A percentile compares a stretch with the other conserved stretches of the same genome.
Evolutionary conservation across 2,888 invertebrate species (phyloP).

Genomic region (Piscicola geometra): DNA sequence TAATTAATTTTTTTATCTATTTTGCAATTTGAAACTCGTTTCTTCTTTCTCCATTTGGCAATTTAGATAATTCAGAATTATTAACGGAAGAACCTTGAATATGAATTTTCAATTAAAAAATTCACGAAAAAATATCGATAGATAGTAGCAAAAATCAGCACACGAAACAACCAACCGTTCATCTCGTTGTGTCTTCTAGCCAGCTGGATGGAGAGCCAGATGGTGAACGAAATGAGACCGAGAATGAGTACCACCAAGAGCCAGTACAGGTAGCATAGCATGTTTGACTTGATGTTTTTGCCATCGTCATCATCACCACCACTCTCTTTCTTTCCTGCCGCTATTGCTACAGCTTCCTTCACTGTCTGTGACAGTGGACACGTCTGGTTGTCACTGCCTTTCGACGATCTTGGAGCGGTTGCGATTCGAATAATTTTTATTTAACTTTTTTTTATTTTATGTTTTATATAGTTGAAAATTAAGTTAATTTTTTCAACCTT

Average conservation of each 20-base stretch:
- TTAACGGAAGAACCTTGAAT: too few relatives aligned
- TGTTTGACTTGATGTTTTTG: conserved; percentile 35
- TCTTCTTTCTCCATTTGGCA: too few relatives aligned
- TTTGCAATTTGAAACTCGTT: too few relatives aligned
- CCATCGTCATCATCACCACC: conserved; percentile 33
- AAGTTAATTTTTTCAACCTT: too few relatives aligned
- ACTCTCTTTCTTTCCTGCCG: conserved; percentile 37
- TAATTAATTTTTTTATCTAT: too few relatives aligned
- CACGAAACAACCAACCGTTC: conserved; percentile 19
- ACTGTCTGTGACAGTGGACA: conserved; percentile 36
- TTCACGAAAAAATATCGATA: too few relatives aligned
- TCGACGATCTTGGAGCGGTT: conserved; percentile 10
- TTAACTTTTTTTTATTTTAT: too few relatives aligned
- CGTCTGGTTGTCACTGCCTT: conserved; percentile 31
- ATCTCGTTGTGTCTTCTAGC: conserved; percentile 37
- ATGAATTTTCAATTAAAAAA: too few relatives aligned
- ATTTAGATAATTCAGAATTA: too few relatives aligned
- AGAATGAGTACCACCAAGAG: conserved; percentile 38
- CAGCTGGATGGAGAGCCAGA: conserved; percentile 40
- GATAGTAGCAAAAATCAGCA: too few relatives aligned
- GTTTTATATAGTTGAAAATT: too few relatives aligned
- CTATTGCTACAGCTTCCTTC: conserved; percentile 38
- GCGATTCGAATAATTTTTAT: neutral
- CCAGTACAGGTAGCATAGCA: conserved; percentile 41
- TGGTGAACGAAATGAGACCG: conserved; percentile 40